phyloP scores from a whole-genome alignment of 2,888 invertebrate species.

The Cybosia mesomella region DNA sequence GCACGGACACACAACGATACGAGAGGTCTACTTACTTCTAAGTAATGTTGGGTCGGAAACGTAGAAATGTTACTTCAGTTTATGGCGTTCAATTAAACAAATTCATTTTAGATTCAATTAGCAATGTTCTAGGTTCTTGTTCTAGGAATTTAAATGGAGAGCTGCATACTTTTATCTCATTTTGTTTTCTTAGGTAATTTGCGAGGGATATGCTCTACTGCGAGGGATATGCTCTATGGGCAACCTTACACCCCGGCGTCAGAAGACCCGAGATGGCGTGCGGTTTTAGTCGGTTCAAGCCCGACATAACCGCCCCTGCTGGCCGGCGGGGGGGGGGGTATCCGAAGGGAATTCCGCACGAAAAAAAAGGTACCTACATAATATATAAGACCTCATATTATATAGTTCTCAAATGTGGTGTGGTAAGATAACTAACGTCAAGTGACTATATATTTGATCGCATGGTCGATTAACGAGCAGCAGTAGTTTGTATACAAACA shows the following conservation, averaged over 20 bases:
- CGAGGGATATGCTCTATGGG: no score
- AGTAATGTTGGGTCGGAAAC: conserved; percentile 47
- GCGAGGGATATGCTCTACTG: no score
- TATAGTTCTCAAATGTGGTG: background rate
- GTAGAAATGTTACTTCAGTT: conserved; percentile 39
- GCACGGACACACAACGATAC: conserved; percentile 32
- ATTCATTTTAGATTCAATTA: conserved; percentile 41
- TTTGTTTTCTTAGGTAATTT: background rate
- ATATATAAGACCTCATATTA: background rate
- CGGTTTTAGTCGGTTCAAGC: no score
- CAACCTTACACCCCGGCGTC: no score
- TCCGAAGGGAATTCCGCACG: no score
- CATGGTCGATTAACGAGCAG: conserved; percentile 49
- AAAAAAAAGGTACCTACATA: no score
- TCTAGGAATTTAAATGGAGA: background rate
- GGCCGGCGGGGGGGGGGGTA: no score
- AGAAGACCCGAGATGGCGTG: no score
- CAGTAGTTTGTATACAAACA: conserved; percentile 73
- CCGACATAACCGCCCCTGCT: no score
- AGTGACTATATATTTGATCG: conserved; percentile 4
- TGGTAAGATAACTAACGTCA: background rate
- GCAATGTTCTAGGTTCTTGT: conserved; percentile 24
- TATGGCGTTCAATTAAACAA: conserved; percentile 39
- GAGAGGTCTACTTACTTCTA: conserved; percentile 25
- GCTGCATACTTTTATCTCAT: background rate